These are phyloP conservation scores for Pseudomyrmex pallidus DNA, from an alignment of 1,140 invertebrate species.

Conservation along the genomic window DNA sequence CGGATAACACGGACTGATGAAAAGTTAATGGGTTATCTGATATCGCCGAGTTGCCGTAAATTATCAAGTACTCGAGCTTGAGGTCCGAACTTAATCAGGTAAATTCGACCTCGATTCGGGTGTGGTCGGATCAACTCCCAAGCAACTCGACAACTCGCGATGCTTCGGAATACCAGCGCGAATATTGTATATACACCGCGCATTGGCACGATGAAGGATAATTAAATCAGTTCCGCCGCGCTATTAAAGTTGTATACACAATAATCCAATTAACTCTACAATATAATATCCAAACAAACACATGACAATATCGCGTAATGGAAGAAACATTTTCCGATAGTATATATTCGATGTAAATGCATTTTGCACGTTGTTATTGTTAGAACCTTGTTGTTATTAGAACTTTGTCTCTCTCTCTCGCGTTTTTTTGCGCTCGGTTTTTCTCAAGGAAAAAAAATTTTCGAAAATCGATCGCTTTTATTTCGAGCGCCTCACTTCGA, in stretches of 20 bases:
- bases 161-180: background rate
- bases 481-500: too few relatives aligned
- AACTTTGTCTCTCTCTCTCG: too few relatives aligned
- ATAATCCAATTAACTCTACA: conserved; percentile 21
- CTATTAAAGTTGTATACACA: conserved; percentile 4
- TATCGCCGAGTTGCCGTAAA: conserved; percentile 41
- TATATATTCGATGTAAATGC: too few relatives aligned
- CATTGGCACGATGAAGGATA: conserved; percentile 27
- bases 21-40: conserved; percentile 50
- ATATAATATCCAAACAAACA: background rate
- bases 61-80: conserved; percentile 35
- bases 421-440: too few relatives aligned
- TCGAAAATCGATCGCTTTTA: too few relatives aligned
- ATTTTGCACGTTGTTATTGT: too few relatives aligned
- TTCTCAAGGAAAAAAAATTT: too few relatives aligned
- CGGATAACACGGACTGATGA: conserved; percentile 17
- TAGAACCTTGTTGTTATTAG: too few relatives aligned
- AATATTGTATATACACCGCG: background rate
- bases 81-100: conserved; percentile 51
- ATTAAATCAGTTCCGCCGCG: conserved; percentile 15
- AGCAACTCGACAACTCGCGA: conserved; percentile 9
- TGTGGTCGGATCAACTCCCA: conserved; percentile 48
- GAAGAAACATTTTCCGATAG: background rate
- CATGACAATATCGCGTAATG: background rate
- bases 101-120: conserved; percentile 52